Evolutionary conservation across 2,888 invertebrate genomes (phyloP), one percentile per base, ranked within the genome.

Genomic region (Drepana falcataria): DNA sequence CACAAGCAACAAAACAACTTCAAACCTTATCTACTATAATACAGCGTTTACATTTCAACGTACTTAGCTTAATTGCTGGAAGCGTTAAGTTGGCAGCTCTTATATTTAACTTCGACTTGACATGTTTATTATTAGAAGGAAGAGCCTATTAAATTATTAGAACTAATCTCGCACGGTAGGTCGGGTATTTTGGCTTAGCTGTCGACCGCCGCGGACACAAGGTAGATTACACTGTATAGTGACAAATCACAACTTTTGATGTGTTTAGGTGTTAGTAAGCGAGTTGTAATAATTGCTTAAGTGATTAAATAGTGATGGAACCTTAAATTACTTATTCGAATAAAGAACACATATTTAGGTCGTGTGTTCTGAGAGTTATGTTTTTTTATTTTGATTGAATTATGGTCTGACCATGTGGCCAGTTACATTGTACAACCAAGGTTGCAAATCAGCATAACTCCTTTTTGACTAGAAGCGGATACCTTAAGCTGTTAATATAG

Each of bases 41-140:
- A 9, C 9, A 44, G 9, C 9, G 44, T 9, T 2, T 44, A 44
- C 3, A 9, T 44, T 44, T 9, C 9, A 44, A 44, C 9, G 3
- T 44, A 1, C 7, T n/a, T 44, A 44, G 47, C 47, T 60, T 55
- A 48, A 6, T 53, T 35, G 48, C 53, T 54, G 35, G 75, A 59
- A 70, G 60, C 63, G 55, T 21, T 73, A 75, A 71, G 48, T 71
- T 78, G 65, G 83, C 67, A 58, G 40, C 69, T 71, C 69, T 71
- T 70, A 81, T 87, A 83, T 86, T 88, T 85, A 87, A 83, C 81
- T 79, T 81, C 73, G 69, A 75, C 70, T 75, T 85, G 90, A 88
- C 89, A 88, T 88, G 86, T 88, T 89, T 90, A 89, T 89, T 89
- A 86, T 88, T 82, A 82, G 82, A 75, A 73, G 79, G 86, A 85